phyloP scores from a whole-genome alignment of 1,140 invertebrate genomes.

The Thrips palmi region DNA sequence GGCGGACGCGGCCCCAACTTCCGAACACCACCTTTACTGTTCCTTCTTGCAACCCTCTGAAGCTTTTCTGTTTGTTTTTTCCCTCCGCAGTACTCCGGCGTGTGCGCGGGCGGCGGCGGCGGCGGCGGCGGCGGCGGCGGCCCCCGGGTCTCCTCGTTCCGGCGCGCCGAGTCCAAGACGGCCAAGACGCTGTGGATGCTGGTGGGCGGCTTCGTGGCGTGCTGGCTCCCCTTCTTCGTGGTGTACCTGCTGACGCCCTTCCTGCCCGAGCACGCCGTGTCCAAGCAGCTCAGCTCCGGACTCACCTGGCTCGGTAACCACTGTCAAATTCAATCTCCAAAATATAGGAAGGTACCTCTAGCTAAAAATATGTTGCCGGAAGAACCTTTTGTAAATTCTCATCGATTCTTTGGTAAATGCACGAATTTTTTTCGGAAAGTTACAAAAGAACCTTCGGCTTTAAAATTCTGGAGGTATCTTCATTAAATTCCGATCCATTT shows the following conservation, averaged over 20 bases:
- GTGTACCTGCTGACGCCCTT: constrained; percentile 69
- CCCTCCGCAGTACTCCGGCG: too few species aligned
- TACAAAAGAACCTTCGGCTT: too few species aligned
- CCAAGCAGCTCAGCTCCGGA: constrained; percentile 44
- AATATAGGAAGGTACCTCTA: too few species aligned
- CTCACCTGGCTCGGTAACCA: constrained; percentile 76
- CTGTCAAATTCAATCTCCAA: too few species aligned
- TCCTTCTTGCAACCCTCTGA: too few species aligned
- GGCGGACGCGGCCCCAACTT: too few species aligned
- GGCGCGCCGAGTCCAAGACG: constrained; percentile 66
- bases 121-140: constrained; percentile 13
- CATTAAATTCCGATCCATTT: too few species aligned
- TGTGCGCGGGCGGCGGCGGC: constrained; percentile 7
- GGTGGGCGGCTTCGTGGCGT: constrained; percentile 78
- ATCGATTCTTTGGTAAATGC: not conserved
- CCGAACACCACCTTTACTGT: too few species aligned
- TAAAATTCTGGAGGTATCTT: too few species aligned
- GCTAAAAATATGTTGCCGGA: not conserved
- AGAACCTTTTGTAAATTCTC: not conserved
- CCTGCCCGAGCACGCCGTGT: constrained; percentile 29
- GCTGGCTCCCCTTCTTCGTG: constrained; percentile 79
- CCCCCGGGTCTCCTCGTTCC: constrained; percentile 37
- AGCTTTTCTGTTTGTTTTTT: too few species aligned
- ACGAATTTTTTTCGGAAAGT: too few species aligned
- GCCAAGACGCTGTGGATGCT: constrained; percentile 81